Percentiles rank a stretch among this genome's conserved stretches.
Evolutionary conservation across 2,113 vertebrate species (phyloP).

Genomic region (Speoplatyrhinus poulsoni): DNA sequence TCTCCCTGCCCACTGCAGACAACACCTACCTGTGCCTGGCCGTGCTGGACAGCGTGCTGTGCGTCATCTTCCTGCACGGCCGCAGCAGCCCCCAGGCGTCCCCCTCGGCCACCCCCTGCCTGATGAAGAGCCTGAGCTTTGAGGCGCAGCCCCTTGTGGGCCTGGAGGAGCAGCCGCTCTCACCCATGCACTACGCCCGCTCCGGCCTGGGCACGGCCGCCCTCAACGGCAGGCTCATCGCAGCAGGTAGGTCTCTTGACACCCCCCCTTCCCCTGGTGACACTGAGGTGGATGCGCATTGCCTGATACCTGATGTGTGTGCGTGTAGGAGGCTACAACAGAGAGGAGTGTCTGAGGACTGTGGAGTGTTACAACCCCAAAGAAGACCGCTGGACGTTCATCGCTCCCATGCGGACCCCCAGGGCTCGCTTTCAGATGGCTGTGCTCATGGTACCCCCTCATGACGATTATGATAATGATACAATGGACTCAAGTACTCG

Average conservation of each 20-base stretch:
- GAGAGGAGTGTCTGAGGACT: conserved; percentile 95
- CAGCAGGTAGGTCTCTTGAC: conserved; percentile 81
- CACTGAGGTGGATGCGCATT: no score
- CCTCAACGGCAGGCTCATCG: conserved; percentile 85
- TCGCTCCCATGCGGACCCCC: conserved; percentile 95
- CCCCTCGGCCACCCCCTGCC: conserved; percentile 89
- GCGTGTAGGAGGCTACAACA: conserved; percentile 90
- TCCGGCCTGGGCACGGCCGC: conserved; percentile 91
- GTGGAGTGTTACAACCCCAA: conserved; percentile 94
- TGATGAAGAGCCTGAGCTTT: conserved; percentile 95
- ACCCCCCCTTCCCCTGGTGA: no score
- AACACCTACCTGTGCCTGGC: conserved; percentile 95
- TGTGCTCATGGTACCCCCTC: conserved; percentile 85
- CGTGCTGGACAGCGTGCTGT: conserved; percentile 91
- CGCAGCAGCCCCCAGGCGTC: conserved; percentile 94
- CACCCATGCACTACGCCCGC: conserved; percentile 95
- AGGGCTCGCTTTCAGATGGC: conserved; percentile 98
- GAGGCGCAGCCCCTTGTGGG: conserved; percentile 83
- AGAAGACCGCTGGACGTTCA: conserved; percentile 90
- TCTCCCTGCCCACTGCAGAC: conserved; percentile 68
- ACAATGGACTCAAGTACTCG: no score
- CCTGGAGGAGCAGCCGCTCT: conserved; percentile 85
- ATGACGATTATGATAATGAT: no score
- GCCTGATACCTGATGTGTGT: background rate
- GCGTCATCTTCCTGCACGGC: conserved; percentile 96